A percentile compares a stretch with the other conserved stretches of the same genome.
phyloP scores from a whole-genome alignment of 2,797 vertebrate species.

The Galaxias olidus region DNA sequence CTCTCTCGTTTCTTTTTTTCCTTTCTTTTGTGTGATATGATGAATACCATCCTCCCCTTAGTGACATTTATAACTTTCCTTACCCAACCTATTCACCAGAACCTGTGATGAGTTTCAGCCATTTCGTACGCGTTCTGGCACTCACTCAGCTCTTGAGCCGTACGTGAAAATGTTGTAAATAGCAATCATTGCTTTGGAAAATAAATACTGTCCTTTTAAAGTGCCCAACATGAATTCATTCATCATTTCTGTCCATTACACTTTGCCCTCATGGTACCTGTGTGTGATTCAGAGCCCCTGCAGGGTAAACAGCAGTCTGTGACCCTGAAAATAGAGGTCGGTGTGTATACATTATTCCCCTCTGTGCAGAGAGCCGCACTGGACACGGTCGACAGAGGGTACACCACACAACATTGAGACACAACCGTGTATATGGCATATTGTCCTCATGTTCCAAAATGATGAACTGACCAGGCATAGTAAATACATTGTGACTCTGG shows the following conservation, averaged over 20 bases:
- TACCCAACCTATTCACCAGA: background rate
- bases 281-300: slow-evolving; percentile 39
- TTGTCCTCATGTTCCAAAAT: too few relatives aligned
- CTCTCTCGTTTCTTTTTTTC: background rate
- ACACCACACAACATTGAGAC: background rate
- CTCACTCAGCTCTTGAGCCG: too few relatives aligned
- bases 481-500: too few relatives aligned
- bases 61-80: slow-evolving; percentile 1
- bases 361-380: background rate
- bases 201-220: background rate
- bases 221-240: slow-evolving; percentile 25
- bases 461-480: too few relatives aligned
- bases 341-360: slow-evolving; percentile 34
- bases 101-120: too few relatives aligned
- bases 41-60: slow-evolving; percentile 43
- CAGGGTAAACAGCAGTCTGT: slow-evolving; percentile 35
- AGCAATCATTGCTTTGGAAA: too few relatives aligned
- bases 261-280: slow-evolving; percentile 28
- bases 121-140: too few relatives aligned
- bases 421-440: too few relatives aligned
- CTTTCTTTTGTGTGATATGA: slow-evolving; percentile 36
- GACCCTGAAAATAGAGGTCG: slow-evolving; percentile 62
- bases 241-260: slow-evolving; percentile 24
- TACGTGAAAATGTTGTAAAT: too few relatives aligned
- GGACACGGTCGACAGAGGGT: background rate